Evolutionary conservation across 2,888 invertebrate species (phyloP).

Genomic region (Melanostoma scalare): DNA sequence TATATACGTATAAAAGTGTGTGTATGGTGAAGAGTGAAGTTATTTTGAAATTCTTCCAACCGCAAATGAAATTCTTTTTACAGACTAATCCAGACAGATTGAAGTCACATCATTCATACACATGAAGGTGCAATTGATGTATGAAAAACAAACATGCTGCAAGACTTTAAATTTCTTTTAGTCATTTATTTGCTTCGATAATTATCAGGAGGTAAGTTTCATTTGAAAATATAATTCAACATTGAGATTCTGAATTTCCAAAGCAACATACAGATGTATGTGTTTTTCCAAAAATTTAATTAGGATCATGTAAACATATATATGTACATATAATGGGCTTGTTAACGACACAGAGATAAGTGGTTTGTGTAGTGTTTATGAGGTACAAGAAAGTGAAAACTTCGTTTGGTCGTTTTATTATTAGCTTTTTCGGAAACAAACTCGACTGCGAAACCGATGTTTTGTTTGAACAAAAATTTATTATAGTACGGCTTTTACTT

Average conservation of each 20-base stretch:
- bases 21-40: background rate
- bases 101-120: background rate
- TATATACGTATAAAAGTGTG: too few species aligned
- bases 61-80: slow-evolving; percentile 51
- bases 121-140: too few species aligned
- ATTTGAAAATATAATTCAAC: background rate
- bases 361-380: background rate
- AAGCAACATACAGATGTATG: background rate
- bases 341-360: slow-evolving; percentile 3
- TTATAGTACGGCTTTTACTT: too few species aligned
- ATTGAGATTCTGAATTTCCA: background rate
- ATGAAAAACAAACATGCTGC: background rate
- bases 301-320: too few species aligned
- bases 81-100: background rate
- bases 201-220: background rate
- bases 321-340: background rate
- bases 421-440: slow-evolving; percentile 2
- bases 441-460: slow-evolving; percentile 2
- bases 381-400: background rate
- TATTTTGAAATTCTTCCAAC: slow-evolving; percentile 43
- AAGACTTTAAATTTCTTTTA: background rate
- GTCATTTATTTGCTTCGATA: background rate
- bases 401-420: background rate
- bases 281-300: too few species aligned
- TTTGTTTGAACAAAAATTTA: too few species aligned